Evolutionary conservation across 2,113 vertebrate species (phyloP), one percentile per base, ranked within the genome.

Genomic region (Oplegnathus fasciatus): DNA sequence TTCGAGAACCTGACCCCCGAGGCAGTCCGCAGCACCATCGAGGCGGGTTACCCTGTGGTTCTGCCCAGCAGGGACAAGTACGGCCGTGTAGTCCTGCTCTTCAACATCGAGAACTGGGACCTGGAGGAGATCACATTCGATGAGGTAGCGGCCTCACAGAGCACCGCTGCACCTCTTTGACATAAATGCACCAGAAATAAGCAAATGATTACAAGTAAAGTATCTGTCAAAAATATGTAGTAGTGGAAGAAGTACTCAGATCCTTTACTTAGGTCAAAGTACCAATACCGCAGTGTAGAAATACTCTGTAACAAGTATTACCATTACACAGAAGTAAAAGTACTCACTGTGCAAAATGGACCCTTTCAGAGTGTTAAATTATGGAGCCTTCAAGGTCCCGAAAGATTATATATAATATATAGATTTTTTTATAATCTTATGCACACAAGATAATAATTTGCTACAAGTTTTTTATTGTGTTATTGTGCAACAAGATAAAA

Each of bases 81-180:
- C 0, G 98, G 98, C 6, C 96, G 96, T 3, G 97, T 97, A 24
- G 97, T 99, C 67, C 94, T 99, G 93, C 97, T 99, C 87, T 99
- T 99, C 96, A 99, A 98, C 92, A 99, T 99, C 1, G 96, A 99
- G 92, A 97, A 97, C 95, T 99, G 98, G 98, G 98, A 99, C 87
- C 96, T 97, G 0, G 98, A 99, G 88, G 98, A 99, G 92, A 96
- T 99, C 94, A 99, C 98, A 32, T 99, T 99, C 0, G 97, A 99
- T 26, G 98, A 99, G 97, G 98, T 96, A 80, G 20, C 73, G 15
- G 74, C 4, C 2, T 34, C 6, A 65, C 4, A 48, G 14, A 65
- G 7, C 37, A 37, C 37, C 18, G 28, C 44, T 17, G 60, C 48
- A 26, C 15, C 28, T 60, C 10, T 37, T 0, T 55, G n/a, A 30